Conservation (phyloP, 2,888 invertebrate species). For the Epinotia bilunana region DNA sequence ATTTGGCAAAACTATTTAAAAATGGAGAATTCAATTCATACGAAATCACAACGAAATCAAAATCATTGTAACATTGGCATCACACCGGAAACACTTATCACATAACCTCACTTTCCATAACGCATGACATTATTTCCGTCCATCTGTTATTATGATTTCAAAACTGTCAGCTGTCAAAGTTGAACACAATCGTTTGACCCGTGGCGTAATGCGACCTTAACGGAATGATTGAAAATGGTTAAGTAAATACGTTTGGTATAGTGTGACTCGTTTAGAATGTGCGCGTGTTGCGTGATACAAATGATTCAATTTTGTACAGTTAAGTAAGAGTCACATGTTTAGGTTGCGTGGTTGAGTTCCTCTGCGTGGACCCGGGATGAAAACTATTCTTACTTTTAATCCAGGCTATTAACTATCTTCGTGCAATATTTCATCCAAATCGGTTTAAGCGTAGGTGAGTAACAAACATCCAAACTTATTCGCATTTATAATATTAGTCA, state of each 20-base stretch:
- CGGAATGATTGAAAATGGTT: constrained; percentile 37
- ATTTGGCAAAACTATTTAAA: no score
- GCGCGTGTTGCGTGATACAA: constrained; percentile 2
- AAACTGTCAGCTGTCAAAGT: constrained; percentile 40
- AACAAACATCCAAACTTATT: no score
- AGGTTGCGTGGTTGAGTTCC: no score
- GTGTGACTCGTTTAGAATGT: constrained; percentile 29
- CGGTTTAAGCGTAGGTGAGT: no score
- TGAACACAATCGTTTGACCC: constrained; percentile 31
- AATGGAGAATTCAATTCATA: no score
- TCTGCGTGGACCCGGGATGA: no score
- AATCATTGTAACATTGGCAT: constrained; percentile 4
- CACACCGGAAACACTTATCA: constrained; percentile 30
- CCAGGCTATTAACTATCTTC: no score
- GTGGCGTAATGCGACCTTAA: constrained; percentile 39
- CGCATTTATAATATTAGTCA: no score
- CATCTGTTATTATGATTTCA: constrained; percentile 42
- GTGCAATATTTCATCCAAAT: no score
- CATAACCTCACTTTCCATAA: constrained; percentile 39
- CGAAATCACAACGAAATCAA: no score
- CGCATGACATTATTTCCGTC: constrained; percentile 35
- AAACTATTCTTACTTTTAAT: no score
- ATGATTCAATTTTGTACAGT: constrained; percentile 2
- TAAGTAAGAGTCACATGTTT: neutral
- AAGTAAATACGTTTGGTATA: constrained; percentile 40